Evolutionary conservation across 2,888 invertebrate species (phyloP), one percentile per base, ranked within the genome.

Genomic region (Eupeodes luniger): DNA sequence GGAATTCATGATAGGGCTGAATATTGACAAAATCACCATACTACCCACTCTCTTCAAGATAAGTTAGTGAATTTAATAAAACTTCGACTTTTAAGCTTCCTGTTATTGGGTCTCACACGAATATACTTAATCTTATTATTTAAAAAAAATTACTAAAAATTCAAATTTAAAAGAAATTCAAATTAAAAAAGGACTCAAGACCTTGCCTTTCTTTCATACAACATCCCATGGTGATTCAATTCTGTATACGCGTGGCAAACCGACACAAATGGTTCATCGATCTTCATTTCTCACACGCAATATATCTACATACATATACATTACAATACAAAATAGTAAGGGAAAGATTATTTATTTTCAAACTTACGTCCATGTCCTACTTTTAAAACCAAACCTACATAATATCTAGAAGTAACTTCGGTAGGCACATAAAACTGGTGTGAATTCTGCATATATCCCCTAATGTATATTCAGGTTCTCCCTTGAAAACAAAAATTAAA

Each of bases 401-500:
- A 69, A 69, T 14, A 36, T 59, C 34, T 16, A 19, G 40, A 40
- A 40, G 40, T 9, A 5, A 40, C 16, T 34, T 1, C 19, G 27
- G 2, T 16, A 12, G 16, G 47, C 19, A 12, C 4, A 6, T 57
- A 27, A n/a, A 9, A 40, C 40, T 55, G 34, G 27, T 51, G 40
- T 19, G 19, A 14, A 64, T 19, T 64, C 16, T 19, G 47, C 9
- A 19, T 11, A 16, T 19, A 40, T 40, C 40, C 40, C 40, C 40
- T 40, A 9, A 9, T 40, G 36, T 19, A 19, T 14, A 16, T 16
- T 69, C 12, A 12, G 7, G 19, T 70, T 40, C 59, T 34, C 59
- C 72, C 72, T 59, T 27, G 36, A 40, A 51, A 16, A n/a, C 5
- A 12, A 64, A 47, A 47, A 66, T 40, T 49, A 49, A 82, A 51